These are phyloP conservation scores for Scaptomyza montana DNA, from an alignment of 1,140 invertebrate species.

Conservation along the genomic window DNA sequence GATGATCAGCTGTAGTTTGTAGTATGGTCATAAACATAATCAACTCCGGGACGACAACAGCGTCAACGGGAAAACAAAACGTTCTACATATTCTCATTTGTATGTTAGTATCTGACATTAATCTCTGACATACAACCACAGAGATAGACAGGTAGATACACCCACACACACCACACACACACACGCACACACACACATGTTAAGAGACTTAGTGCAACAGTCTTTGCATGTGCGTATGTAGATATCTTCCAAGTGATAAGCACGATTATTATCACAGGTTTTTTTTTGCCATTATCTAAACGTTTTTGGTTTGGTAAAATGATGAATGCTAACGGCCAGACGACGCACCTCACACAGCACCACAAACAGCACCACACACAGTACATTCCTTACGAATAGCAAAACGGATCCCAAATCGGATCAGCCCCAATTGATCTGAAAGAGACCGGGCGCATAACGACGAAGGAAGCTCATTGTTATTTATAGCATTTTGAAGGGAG, in stretches of 20 bases:
- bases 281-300: conserved; percentile 70
- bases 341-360: conserved; percentile 43
- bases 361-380: neutral
- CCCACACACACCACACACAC: neutral
- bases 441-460: too few relatives aligned
- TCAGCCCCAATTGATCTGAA: conserved; percentile 13
- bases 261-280: conserved; percentile 69
- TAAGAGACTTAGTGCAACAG: conserved; percentile 11
- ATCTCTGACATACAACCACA: conserved; percentile 39
- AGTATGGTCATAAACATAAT: conserved; percentile 67
- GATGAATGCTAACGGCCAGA: conserved; percentile 70
- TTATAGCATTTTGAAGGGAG: neutral
- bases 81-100: conserved; percentile 42
- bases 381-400: conserved; percentile 34
- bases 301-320: conserved; percentile 61
- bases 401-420: conserved; percentile 22
- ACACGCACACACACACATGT: neutral
- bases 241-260: conserved; percentile 67
- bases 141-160: conserved; percentile 1
- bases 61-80: conserved; percentile 49
- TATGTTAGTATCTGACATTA: conserved; percentile 61
- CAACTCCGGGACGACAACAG: conserved; percentile 43
- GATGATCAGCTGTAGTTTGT: conserved; percentile 36
- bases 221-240: conserved; percentile 38
- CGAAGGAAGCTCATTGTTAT: too few relatives aligned